A percentile compares a stretch with the other conserved stretches of the same genome.
These are phyloP conservation scores for Enteromius afrohamiltoni DNA, from an alignment of 2,797 vertebrate genomes.

Conservation along the genomic window DNA sequence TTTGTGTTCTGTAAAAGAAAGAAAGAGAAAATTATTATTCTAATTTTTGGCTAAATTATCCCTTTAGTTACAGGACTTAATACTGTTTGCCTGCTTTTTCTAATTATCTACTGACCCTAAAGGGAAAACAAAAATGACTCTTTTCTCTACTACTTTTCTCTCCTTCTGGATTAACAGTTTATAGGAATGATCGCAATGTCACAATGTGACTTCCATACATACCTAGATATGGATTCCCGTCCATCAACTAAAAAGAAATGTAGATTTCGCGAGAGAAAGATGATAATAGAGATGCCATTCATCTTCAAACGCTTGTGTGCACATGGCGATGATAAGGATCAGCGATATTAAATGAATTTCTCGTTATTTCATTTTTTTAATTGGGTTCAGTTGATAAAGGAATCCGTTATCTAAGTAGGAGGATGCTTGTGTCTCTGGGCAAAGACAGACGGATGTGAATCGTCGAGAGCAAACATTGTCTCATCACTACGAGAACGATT, in stretches of 20 bases:
- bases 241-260: slow-evolving; percentile 8
- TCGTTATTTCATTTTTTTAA: slow-evolving; percentile 74
- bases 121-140: background rate
- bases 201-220: slow-evolving; percentile 14
- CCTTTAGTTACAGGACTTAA: background rate
- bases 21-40: background rate
- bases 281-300: slow-evolving; percentile 19
- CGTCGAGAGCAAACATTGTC: slow-evolving; percentile 22
- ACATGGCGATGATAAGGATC: slow-evolving; percentile 67
- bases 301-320: slow-evolving; percentile 63
- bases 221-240: background rate
- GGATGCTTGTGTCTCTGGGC: slow-evolving; percentile 64
- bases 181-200: background rate
- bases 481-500: background rate
- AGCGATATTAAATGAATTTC: slow-evolving; percentile 67
- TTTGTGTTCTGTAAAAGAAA: background rate
- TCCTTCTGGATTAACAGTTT: background rate
- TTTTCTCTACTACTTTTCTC: background rate
- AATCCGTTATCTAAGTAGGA: slow-evolving; percentile 66
- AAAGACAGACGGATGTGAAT: slow-evolving; percentile 60
- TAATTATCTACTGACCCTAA: background rate
- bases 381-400: slow-evolving; percentile 74
- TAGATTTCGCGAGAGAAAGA: slow-evolving; percentile 2
- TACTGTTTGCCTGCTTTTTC: background rate
- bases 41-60: background rate